Evolutionary conservation across 1,140 invertebrate species (phyloP), one percentile per base, ranked within the genome.

Genomic region (Cydia pomonella): DNA sequence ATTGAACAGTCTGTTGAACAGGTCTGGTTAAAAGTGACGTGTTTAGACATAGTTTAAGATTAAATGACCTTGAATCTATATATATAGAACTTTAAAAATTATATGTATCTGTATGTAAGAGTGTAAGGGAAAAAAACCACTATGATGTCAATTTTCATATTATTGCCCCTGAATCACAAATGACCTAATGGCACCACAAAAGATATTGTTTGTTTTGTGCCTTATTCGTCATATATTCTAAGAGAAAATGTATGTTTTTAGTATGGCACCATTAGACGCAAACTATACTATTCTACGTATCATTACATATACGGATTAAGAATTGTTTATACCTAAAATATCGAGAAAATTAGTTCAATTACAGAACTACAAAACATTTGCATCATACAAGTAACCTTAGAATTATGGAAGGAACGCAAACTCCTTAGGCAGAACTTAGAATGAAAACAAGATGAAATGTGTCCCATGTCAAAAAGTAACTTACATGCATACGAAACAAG

Each of bases 401-500:
- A n/a, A n/a, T n/a, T n/a, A n/a, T n/a, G n/a, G n/a, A n/a, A n/a
- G n/a, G n/a, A n/a, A n/a, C n/a, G n/a, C n/a, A n/a, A n/a, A n/a
- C n/a, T n/a, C n/a, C n/a, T n/a, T n/a, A n/a, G n/a, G n/a, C n/a
- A n/a, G n/a, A n/a, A n/a, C n/a, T n/a, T n/a, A n/a, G 75, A 73
- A 74, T 75, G 59, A 77, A 73, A 73, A 29, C 21, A 50, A 76
- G 62, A 64, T 47, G 62, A 73, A 74, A 69, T 38, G 33, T 69
- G n/a, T 75, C 50, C 50, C 41, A 75, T 47, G 27, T 73, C 75
- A 84, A 53, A 53, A 18, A 59, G 84, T 79, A 82, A 89, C 87
- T 88, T 89, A 90, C 89, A 88, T 84, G 84, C 85, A 84, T 81
- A 80, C 79, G 33, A 84, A 84, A 83, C 73, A 86, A 87, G 87